Evolutionary conservation across 2,888 invertebrate genomes (phyloP).

Genomic region (Hirudinaria manillensis): DNA sequence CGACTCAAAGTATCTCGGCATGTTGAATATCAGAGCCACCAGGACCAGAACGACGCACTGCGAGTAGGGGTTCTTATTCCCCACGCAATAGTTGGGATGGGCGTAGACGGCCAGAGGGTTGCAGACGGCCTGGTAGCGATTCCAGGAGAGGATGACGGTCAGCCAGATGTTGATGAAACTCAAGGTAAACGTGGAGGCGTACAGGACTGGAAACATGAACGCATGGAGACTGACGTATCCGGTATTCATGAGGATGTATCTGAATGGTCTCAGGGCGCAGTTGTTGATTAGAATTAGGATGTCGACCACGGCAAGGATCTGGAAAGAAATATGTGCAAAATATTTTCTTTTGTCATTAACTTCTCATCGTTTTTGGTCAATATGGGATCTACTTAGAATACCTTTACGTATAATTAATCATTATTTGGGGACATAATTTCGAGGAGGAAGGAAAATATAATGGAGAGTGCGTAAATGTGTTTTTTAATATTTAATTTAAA

Average conservation of each 20-base stretch:
- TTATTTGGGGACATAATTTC: too few species aligned
- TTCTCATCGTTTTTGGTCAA: too few species aligned
- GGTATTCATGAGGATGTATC: constrained; percentile 5
- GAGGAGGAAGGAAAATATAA: too few species aligned
- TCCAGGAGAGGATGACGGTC: constrained; percentile 31
- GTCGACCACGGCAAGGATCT: constrained; percentile 33
- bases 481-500: too few species aligned
- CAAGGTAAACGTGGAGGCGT: constrained; percentile 20
- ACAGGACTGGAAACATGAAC: constrained; percentile 15
- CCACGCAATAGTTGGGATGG: neutral
- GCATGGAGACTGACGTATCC: neutral
- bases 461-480: too few species aligned
- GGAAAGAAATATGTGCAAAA: neutral
- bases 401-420: too few species aligned
- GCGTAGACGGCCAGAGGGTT: constrained; percentile 29
- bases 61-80: neutral
- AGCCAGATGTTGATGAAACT: constrained; percentile 33
- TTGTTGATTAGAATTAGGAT: constrained; percentile 11
- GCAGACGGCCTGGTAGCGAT: constrained; percentile 35
- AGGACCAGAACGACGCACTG: constrained; percentile 21
- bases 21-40: constrained; percentile 24
- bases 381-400: too few species aligned
- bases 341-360: too few species aligned
- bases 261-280: constrained; percentile 21
- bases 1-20: constrained; percentile 33